Evolutionary conservation across 1,140 invertebrate species (phyloP), one percentile per base, ranked within the genome.

Genomic region (Neoseiulus cucumeris): DNA sequence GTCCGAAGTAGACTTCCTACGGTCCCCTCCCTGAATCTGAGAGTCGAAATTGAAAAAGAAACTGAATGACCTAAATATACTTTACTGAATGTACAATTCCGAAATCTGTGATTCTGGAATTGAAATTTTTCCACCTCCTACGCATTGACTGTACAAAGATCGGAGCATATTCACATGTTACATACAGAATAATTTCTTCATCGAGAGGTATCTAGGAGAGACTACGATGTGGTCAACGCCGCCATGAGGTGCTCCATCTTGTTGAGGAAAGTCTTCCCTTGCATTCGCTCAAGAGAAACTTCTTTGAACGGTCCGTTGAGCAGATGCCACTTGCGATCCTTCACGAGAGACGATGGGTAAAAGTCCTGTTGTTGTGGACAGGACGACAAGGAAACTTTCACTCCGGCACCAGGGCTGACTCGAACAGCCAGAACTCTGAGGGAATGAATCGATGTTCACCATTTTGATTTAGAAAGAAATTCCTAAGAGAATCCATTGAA

Each of bases 241-340:
- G 91, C 90, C 90, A 96, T 93, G 5, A 96, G 79, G 67, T 93
- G 80, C 80, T 96, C 92, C 83, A 96, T 91, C 81, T 95, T 95
- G 71, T 91, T 92, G 0, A 94, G 78, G 74, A 96, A 94, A 78
- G 93, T 95, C 72, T 89, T 88, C n/a, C 92, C 92, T 74, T 95
- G 90, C 82, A 97, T 89, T 78, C 90, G 90, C 59, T 94, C 89
- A 74, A 92, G 83, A 70, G 87, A 81, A 7, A 96, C 86, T 79
- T 92, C 87, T 74, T 91, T 86, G 75, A 91, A 95, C 30, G 70
- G 68, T 42, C 68, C 75, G 7, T 87, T 87, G 0, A 93, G 78
- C 76, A 91, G 87, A 73, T 91, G 87, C 91, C 90, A 95, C 66
- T 76, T 75, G 73, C 87, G 86, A 72, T 92, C 87, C 67, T 85